A percentile compares a stretch with the other conserved stretches of the same genome.
Evolutionary conservation across 2,113 vertebrate species (phyloP).

Genomic region (Bucco capensis): DNA sequence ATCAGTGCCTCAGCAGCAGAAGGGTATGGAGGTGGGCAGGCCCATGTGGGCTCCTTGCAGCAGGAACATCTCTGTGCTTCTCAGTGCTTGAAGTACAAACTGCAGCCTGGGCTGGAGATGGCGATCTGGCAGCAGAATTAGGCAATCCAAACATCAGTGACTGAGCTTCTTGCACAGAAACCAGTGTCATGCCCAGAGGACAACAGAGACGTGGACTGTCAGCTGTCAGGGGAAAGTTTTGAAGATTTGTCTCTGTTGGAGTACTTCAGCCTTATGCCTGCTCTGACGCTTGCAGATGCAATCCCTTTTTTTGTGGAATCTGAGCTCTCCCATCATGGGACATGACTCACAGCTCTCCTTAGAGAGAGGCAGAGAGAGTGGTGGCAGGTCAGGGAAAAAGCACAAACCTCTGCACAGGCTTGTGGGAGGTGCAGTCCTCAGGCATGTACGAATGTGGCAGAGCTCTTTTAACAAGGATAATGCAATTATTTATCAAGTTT

Average conservation of each 20-base stretch:
- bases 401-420: neutral
- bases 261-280: neutral
- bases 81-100: neutral
- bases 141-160: neutral
- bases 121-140: neutral
- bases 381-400: neutral
- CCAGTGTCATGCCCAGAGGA: neutral
- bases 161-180: neutral
- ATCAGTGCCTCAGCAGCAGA: neutral
- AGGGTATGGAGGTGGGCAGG: neutral
- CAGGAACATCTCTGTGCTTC: neutral
- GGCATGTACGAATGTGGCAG: neutral
- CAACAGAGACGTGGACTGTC: neutral
- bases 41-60: neutral
- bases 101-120: neutral
- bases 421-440: neutral
- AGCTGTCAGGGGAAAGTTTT: neutral
- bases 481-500: neutral
- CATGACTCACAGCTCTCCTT: neutral
- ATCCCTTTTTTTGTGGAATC: neutral
- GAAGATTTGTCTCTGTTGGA: neutral
- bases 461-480: neutral
- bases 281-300: neutral
- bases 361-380: accelerated
- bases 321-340: neutral